Evolutionary conservation across 2,888 invertebrate genomes (phyloP).

Genomic region (Bruchidius siliquastri): DNA sequence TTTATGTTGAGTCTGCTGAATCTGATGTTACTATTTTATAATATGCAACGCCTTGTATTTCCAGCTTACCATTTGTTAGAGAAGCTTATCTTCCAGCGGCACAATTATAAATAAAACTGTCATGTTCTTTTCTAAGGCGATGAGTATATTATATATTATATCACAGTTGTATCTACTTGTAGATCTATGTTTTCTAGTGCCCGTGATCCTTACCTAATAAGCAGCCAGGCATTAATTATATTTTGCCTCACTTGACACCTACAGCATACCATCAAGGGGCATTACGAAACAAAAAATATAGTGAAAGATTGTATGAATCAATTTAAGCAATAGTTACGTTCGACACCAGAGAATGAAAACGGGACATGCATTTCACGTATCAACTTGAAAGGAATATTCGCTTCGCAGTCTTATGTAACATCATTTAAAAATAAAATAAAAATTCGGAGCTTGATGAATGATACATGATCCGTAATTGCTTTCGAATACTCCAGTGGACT

Average conservation of each 20-base stretch:
- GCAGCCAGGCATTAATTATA: neutral
- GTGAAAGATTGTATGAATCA: neutral
- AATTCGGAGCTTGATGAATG: neutral
- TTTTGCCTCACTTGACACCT: neutral
- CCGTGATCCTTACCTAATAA: neutral
- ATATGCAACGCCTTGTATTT: too few relatives aligned
- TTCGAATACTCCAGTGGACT: too few relatives aligned
- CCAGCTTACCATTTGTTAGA: too few relatives aligned
- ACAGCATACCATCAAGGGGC: neutral
- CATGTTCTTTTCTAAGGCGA: too few relatives aligned
- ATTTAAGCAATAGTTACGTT: neutral
- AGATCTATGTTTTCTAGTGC: neutral
- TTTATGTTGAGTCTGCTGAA: too few relatives aligned
- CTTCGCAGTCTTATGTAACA: neutral
- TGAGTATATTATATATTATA: neutral
- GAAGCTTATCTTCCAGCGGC: too few relatives aligned
- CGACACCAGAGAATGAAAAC: neutral
- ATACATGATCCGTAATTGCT: neutral
- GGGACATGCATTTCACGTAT: neutral
- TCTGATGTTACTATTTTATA: too few relatives aligned
- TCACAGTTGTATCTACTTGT: neutral
- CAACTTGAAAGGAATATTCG: neutral
- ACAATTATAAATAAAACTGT: too few relatives aligned
- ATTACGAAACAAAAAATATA: neutral
- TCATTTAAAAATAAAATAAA: too few relatives aligned